These are phyloP conservation scores for Caradrina clavipalpis DNA, from an alignment of 2,888 invertebrate species.

Conservation along the genomic window DNA sequence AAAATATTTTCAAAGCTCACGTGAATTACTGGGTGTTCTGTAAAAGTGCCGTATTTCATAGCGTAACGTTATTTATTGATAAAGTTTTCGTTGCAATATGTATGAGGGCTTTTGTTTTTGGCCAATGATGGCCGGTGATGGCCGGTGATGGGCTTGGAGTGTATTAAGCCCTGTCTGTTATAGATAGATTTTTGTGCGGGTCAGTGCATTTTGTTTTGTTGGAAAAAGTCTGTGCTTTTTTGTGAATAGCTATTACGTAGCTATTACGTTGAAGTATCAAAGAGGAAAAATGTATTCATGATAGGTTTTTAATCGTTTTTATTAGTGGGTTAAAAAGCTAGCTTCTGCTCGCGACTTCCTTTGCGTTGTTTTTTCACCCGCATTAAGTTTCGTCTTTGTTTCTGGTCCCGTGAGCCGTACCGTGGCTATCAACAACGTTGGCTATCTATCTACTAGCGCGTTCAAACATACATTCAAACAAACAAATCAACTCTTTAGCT, in stretches of 20 bases:
- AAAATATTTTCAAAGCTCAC: slow-evolving; percentile 78
- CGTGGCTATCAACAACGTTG: too few species aligned
- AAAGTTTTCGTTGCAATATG: slow-evolving; percentile 66
- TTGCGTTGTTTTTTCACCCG: too few species aligned
- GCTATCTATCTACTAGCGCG: too few species aligned
- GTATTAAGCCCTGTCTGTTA: slow-evolving; percentile 27
- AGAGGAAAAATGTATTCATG: slow-evolving; percentile 1
- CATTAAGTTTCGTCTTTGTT: too few species aligned
- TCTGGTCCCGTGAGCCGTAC: too few species aligned
- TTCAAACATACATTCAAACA: too few species aligned
- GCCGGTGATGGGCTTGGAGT: slow-evolving; percentile 29
- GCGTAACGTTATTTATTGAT: slow-evolving; percentile 70
- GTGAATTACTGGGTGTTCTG: slow-evolving; percentile 63
- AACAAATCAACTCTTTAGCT: too few species aligned
- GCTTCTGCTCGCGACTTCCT: too few species aligned
- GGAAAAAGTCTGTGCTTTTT: background rate
- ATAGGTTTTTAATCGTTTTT: too few species aligned
- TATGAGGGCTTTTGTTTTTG: slow-evolving; percentile 57
- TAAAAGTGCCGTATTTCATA: slow-evolving; percentile 69
- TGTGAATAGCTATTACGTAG: background rate
- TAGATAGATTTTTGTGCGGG: slow-evolving; percentile 30
- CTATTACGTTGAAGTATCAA: background rate
- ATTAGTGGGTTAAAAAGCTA: too few species aligned
- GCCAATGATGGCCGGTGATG: slow-evolving; percentile 38
- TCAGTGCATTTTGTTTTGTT: slow-evolving; percentile 19